Percentiles rank a stretch among this genome's conserved stretches.
phyloP scores from a whole-genome alignment of 2,888 invertebrate species.

The Thyatira batis region DNA sequence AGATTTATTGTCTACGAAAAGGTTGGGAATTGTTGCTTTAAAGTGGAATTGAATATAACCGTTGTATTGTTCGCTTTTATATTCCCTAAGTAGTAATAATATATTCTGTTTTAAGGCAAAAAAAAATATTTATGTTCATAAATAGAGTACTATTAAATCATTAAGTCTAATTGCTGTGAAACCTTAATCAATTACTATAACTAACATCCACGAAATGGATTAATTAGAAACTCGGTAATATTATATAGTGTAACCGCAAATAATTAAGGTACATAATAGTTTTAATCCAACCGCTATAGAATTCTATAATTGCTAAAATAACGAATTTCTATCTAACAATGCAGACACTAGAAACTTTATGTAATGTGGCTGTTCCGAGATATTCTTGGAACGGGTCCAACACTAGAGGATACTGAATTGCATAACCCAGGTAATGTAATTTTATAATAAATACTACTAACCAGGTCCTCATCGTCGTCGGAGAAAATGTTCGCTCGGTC shows the following conservation, averaged over 20 bases:
- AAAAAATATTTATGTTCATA: too few species aligned
- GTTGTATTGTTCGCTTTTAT: too few species aligned
- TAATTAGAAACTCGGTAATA: neutral
- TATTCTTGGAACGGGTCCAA: slow-evolving; percentile 54
- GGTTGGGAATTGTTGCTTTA: neutral
- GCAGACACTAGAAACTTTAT: slow-evolving; percentile 48
- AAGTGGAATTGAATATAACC: too few species aligned
- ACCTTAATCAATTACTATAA: too few species aligned
- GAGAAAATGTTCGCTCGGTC: slow-evolving; percentile 72
- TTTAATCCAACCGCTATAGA: neutral
- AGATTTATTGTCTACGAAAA: neutral
- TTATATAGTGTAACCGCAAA: too few species aligned
- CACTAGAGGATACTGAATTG: slow-evolving; percentile 50
- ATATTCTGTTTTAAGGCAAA: too few species aligned
- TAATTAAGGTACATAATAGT: neutral
- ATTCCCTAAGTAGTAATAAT: too few species aligned
- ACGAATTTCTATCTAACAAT: slow-evolving; percentile 27
- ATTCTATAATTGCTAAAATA: neutral
- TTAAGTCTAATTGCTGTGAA: too few species aligned
- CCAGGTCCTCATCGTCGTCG: slow-evolving; percentile 76
- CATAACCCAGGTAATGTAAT: slow-evolving; percentile 26
- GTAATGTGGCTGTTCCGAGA: slow-evolving; percentile 33
- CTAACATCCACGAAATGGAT: too few species aligned
- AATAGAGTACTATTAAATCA: too few species aligned
- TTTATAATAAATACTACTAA: slow-evolving; percentile 39